Conservation (phyloP, 1,140 invertebrate genomes). For the Sarcophaga bullata region DNA sequence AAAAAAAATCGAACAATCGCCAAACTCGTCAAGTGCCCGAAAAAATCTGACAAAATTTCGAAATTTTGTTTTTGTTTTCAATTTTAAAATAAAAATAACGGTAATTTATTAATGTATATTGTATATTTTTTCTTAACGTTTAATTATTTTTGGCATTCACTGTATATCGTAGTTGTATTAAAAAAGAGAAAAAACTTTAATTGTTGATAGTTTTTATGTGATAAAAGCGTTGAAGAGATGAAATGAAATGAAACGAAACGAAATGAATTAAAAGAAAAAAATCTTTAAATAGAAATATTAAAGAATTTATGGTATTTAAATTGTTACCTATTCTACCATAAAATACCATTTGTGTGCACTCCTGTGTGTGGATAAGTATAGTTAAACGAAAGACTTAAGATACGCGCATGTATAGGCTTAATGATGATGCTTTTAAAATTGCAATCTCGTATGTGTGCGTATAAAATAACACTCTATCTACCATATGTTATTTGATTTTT, state of each 20-base stretch:
- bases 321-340: slow-evolving; percentile 28
- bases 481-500: no score
- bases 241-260: slow-evolving; percentile 1
- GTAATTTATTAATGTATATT: no score
- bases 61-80: no score
- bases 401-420: background rate
- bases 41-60: no score
- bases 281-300: slow-evolving; percentile 18
- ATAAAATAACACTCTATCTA: no score
- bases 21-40: no score
- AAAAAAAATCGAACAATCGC: no score
- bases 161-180: background rate
- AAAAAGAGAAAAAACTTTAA: background rate
- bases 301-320: slow-evolving; percentile 37
- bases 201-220: slow-evolving; percentile 36
- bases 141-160: no score
- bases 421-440: background rate
- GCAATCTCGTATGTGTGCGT: no score
- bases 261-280: slow-evolving; percentile 13
- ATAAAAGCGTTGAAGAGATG: background rate
- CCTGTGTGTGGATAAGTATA: background rate
- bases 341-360: background rate
- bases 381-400: slow-evolving; percentile 34
- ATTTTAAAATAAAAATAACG: no score
- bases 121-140: no score